Base-by-base conservation (phyloP, 2,797 vertebrate species). In the Dromococcyx pavoninus region DNA sequence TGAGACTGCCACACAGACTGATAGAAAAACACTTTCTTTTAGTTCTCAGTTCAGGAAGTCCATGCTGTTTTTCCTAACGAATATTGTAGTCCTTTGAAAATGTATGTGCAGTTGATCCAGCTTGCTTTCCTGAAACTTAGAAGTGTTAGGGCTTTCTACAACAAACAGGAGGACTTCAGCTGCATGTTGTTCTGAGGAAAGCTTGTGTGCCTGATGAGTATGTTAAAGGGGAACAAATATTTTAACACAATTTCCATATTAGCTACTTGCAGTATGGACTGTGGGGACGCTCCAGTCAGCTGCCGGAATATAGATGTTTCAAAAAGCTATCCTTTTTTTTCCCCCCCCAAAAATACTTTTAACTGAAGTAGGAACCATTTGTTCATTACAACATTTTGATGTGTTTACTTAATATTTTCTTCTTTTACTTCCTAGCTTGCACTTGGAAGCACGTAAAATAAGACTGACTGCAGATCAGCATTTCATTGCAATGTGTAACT, bases 151-250 rank as follows among this genome's bases (percentile, higher is more conserved):
- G 69, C 76, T 93, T 91, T 95, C 66, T 65, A 60, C 46, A 88
- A 28, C 86, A 43, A 94, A 61, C 66, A 76, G 87, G 85, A 94
- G 90, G 77, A 93, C 91, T 91, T 95, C 73, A 95, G 67, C 83
- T 96, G 62, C 93, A 23, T 91, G 91, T 78, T 94, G 46, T 95
- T 94, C 70, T 75, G 82, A 96, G 96, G 95, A 95, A 94, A 94
- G 91, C 86, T 96, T 96, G 88, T 96, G 87, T 96, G 96, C 96
- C 97, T 97, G 94, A 83, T 94, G 80, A 82, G 80, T 95, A 65
- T 95, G 89, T 96, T 96, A 95, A 97, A 97, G 94, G 97, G 97
- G 97, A 98, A 96, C 97, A 98, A 95, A 95, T 60, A 94, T 96
- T 95, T 95, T 85, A 95, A 96, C 86, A 88, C 94, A 88, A 91